phyloP scores from a whole-genome alignment of 2,888 invertebrate species.

The Labia minor region DNA sequence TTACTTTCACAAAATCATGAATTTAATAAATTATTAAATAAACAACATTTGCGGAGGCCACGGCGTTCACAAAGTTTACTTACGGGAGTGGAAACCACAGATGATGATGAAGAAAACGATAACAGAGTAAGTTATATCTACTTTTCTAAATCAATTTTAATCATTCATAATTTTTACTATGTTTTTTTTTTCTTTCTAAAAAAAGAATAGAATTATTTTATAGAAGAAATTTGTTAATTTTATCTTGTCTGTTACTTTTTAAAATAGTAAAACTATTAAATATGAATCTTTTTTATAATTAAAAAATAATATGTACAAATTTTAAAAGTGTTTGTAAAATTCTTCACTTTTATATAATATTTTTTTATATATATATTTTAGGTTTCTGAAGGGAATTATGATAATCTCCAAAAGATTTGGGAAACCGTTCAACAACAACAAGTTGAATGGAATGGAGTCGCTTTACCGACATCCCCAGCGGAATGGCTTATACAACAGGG shows the following conservation, averaged over 20 bases:
- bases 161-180: too few relatives aligned
- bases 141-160: too few relatives aligned
- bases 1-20: conserved; percentile 72
- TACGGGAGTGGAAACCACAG: conserved; percentile 29
- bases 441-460: conserved; percentile 25
- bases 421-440: conserved; percentile 26
- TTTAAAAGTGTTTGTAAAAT: too few relatives aligned
- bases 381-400: conserved; percentile 42
- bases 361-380: not conserved
- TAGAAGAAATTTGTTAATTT: too few relatives aligned
- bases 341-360: too few relatives aligned
- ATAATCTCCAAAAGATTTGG: conserved; percentile 44
- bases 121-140: conserved; percentile 18
- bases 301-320: too few relatives aligned
- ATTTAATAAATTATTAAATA: conserved; percentile 65
- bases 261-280: too few relatives aligned
- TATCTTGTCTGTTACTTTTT: too few relatives aligned
- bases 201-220: too few relatives aligned
- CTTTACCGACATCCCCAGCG: conserved; percentile 51
- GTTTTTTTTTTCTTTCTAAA: too few relatives aligned
- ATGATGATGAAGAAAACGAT: conserved; percentile 30
- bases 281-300: too few relatives aligned
- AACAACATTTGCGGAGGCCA: conserved; percentile 49
- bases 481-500: conserved; percentile 62
- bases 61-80: not conserved